These are phyloP conservation scores for Entomobrya multifasciata DNA, from an alignment of 2,888 invertebrate species.

Conservation along the genomic window DNA sequence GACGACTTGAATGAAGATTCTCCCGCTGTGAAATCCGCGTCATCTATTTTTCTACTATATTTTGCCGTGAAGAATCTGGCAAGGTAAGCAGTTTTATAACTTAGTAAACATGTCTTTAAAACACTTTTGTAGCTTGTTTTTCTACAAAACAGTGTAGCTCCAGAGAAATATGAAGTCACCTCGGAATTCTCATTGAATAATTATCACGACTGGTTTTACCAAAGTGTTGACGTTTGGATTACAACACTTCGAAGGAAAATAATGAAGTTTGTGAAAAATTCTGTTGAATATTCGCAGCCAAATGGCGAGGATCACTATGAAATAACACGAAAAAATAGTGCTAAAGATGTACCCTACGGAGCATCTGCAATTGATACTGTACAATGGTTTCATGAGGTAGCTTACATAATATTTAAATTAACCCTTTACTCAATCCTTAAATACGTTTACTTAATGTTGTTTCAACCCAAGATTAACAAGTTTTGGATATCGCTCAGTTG, in stretches of 20 bases:
- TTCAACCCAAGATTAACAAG: slow-evolving; percentile 65
- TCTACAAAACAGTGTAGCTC: slow-evolving; percentile 21
- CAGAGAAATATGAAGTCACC: slow-evolving; percentile 13
- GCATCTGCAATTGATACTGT: slow-evolving; percentile 68
- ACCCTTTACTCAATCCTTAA: slow-evolving; percentile 5
- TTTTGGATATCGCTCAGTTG: slow-evolving; percentile 69
- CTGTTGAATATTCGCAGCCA: slow-evolving; percentile 32
- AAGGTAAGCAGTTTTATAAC: slow-evolving; percentile 29
- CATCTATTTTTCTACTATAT: slow-evolving; percentile 59
- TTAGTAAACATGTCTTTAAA: background rate
- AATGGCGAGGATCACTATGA: slow-evolving; percentile 43
- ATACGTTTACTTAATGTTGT: background rate
- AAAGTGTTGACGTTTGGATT: slow-evolving; percentile 67
- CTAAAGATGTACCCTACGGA: slow-evolving; percentile 61
- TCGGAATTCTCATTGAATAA: slow-evolving; percentile 58
- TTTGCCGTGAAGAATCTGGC: slow-evolving; percentile 60
- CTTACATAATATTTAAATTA: background rate
- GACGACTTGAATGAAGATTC: slow-evolving; percentile 53
- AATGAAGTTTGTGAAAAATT: slow-evolving; percentile 64
- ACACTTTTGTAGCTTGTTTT: slow-evolving; percentile 5
- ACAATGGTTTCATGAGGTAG: slow-evolving; percentile 64
- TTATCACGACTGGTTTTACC: slow-evolving; percentile 66
- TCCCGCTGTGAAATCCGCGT: slow-evolving; percentile 18
- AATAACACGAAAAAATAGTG: too few relatives aligned
- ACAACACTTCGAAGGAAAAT: slow-evolving; percentile 53